Conservation (phyloP, 1,140 invertebrate genomes). For the Scaptodrosophila lebanonensis region DNA sequence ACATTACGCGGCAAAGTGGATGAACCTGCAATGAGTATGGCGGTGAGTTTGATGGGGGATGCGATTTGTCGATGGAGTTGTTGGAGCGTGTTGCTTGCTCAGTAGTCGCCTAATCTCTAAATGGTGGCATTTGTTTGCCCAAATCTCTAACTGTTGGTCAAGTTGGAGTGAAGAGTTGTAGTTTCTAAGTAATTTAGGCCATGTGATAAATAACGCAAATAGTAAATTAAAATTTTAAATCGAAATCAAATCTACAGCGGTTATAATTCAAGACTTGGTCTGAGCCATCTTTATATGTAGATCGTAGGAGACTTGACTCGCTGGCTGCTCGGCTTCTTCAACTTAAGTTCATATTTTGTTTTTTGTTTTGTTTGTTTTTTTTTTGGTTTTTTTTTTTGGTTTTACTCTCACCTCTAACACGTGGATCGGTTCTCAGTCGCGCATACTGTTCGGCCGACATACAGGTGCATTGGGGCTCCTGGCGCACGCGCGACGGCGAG, state of each 20-base stretch:
- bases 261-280: too few relatives aligned
- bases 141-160: too few relatives aligned
- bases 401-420: constrained; percentile 83
- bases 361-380: constrained; percentile 11
- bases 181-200: too few relatives aligned
- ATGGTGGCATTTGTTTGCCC: constrained; percentile 12
- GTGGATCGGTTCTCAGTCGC: constrained; percentile 89
- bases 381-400: constrained; percentile 38
- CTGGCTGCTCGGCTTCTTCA: too few relatives aligned
- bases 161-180: too few relatives aligned
- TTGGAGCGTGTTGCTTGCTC: constrained; percentile 5
- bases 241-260: too few relatives aligned
- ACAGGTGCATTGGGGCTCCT: constrained; percentile 94
- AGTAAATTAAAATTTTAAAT: too few relatives aligned
- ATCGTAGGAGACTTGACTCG: too few relatives aligned
- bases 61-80: constrained; percentile 61
- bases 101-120: constrained; percentile 27
- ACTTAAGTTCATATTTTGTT: constrained; percentile 19
- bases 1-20: constrained; percentile 89
- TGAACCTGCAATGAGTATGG: constrained; percentile 81
- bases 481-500: constrained; percentile 89
- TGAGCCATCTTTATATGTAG: too few relatives aligned
- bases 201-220: too few relatives aligned
- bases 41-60: constrained; percentile 74
- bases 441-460: constrained; percentile 96